Conservation (phyloP, 1,140 invertebrate species). For the Drosophila busckii region DNA sequence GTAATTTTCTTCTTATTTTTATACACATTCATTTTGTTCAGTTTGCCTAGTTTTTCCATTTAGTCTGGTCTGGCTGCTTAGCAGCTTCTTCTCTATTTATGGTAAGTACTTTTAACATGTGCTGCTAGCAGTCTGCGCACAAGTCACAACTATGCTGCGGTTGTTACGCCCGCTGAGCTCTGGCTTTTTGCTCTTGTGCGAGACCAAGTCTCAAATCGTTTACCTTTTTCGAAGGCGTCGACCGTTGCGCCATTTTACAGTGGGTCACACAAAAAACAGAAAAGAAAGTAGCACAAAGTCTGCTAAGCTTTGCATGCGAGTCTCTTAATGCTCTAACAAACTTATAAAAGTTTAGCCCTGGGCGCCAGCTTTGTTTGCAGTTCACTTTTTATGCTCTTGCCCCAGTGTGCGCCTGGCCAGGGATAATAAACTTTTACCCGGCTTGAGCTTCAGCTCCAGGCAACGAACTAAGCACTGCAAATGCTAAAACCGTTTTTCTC, state of each 20-base stretch:
- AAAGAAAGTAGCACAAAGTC: no score
- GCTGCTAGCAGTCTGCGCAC: slow-evolving; percentile 16
- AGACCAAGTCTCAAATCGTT: slow-evolving; percentile 44
- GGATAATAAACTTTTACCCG: slow-evolving; percentile 51
- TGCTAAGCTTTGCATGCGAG: no score
- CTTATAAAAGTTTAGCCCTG: no score
- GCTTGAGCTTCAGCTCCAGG: no score
- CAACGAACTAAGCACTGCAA: slow-evolving; percentile 5
- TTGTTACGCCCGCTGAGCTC: slow-evolving; percentile 24
- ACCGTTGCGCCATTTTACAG: no score
- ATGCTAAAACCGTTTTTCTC: slow-evolving; percentile 37
- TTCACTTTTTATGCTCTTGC: no score
- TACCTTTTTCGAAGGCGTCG: slow-evolving; percentile 58
- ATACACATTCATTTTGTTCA: not conserved
- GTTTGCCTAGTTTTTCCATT: slow-evolving; percentile 19
- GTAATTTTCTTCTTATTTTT: slow-evolving; percentile 34
- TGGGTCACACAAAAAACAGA: no score
- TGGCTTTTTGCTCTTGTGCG: slow-evolving; percentile 41
- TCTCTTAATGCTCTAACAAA: no score
- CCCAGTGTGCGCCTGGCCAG: no score
- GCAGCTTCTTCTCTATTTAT: slow-evolving; percentile 31
- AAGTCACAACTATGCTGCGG: slow-evolving; percentile 10
- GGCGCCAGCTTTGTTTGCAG: no score
- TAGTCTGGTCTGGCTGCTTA: slow-evolving; percentile 1
- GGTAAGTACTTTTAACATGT: slow-evolving; percentile 46